These are phyloP conservation scores for Chrysotoxum bicinctum DNA, from an alignment of 2,888 invertebrate genomes.

Conservation along the genomic window DNA sequence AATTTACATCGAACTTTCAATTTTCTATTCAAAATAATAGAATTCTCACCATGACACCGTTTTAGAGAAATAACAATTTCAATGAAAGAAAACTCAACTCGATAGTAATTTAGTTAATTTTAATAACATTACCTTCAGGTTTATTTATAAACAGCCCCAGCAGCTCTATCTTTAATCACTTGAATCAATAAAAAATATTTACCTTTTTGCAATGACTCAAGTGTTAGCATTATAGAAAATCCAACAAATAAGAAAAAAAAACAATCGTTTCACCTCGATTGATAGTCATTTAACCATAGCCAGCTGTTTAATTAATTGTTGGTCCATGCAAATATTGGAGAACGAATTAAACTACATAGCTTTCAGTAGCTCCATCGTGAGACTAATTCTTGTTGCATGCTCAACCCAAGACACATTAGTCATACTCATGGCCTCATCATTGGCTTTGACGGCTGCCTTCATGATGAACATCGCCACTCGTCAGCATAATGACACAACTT, in stretches of 20 bases:
- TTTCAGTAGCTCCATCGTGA: conserved; percentile 1
- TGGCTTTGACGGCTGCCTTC: neutral
- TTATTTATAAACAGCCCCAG: conserved; percentile 4
- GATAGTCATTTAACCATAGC: conserved; percentile 32
- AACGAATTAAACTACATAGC: conserved; percentile 23
- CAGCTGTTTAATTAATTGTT: conserved; percentile 45
- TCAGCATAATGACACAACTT: neutral
- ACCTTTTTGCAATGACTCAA: conserved; percentile 28
- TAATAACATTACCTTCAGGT: conserved; percentile 18
- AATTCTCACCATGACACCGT: neutral
- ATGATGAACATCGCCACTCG: neutral
- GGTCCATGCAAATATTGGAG: conserved; percentile 37
- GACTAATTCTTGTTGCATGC: conserved; percentile 9
- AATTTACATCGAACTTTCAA: neutral
- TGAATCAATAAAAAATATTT: conserved; percentile 12
- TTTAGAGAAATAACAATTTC: neutral
- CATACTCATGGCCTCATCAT: conserved; percentile 30
- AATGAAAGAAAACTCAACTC: neutral
- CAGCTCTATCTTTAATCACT: neutral
- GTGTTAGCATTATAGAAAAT: neutral
- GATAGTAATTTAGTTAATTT: conserved; percentile 2
- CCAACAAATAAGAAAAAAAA: neutral
- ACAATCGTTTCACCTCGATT: conserved; percentile 38
- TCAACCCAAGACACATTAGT: conserved; percentile 20
- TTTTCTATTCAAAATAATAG: neutral